Conservation (phyloP, 2,113 vertebrate genomes). For the Prinia subflava region DNA sequence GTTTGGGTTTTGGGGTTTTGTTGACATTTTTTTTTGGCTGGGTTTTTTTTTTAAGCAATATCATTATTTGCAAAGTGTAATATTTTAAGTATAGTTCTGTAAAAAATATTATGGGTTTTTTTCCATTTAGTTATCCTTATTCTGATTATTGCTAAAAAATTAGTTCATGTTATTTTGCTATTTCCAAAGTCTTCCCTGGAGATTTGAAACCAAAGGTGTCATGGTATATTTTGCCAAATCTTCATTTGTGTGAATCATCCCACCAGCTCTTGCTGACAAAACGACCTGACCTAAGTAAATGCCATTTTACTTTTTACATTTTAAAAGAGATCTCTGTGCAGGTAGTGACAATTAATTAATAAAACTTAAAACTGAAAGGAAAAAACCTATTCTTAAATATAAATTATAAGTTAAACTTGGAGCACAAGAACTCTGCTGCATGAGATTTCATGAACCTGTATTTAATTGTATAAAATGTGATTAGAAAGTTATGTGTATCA, state of each 20-base stretch:
- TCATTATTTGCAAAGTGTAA: neutral
- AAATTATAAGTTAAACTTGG: neutral
- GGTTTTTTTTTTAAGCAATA: neutral
- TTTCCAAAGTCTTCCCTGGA: neutral
- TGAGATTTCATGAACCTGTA: neutral
- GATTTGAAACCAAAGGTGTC: constrained; percentile 28
- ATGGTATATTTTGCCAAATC: neutral
- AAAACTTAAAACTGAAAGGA: neutral
- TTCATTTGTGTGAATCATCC: neutral
- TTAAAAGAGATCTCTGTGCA: neutral
- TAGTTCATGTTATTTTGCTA: neutral
- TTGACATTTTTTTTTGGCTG: neutral
- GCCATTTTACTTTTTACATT: neutral
- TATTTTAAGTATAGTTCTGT: neutral
- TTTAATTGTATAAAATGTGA: neutral
- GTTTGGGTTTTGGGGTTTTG: neutral
- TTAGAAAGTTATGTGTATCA: neutral
- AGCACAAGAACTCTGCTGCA: neutral
- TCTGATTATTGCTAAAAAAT: constrained; percentile 2
- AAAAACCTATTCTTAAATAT: neutral
- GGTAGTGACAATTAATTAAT: neutral
- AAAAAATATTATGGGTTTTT: neutral
- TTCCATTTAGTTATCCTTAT: neutral
- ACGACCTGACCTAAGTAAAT: neutral
- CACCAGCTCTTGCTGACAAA: neutral